Conservation (phyloP, 2,113 vertebrate species). For the Bubo scandiacus region DNA sequence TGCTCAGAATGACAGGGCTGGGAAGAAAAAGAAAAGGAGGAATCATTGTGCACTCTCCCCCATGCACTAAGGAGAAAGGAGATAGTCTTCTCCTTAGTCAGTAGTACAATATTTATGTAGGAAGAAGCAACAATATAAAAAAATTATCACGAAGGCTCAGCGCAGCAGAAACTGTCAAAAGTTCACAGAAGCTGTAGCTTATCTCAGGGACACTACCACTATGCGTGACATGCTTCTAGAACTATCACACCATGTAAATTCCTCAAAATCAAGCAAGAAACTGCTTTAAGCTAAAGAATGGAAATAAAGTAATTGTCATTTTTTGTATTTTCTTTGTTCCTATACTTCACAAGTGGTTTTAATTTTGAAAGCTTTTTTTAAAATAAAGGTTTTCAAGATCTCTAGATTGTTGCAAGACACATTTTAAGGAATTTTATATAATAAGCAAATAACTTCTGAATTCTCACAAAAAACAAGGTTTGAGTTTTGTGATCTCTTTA, state of each 20-base stretch:
- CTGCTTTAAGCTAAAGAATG: background rate
- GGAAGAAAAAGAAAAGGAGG: background rate
- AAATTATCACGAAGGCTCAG: background rate
- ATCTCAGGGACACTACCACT: background rate
- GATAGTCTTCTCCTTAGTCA: background rate
- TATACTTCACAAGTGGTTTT: background rate
- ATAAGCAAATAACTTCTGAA: constrained; percentile 15
- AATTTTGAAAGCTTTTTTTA: background rate
- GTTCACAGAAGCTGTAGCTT: background rate
- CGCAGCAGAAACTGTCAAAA: background rate
- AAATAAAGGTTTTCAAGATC: background rate
- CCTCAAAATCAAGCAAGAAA: background rate
- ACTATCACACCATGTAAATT: background rate
- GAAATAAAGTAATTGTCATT: background rate
- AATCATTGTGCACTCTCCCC: background rate
- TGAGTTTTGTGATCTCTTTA: background rate
- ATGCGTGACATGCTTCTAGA: background rate
- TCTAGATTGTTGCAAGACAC: background rate
- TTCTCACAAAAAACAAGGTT: background rate
- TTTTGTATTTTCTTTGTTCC: constrained; percentile 27
- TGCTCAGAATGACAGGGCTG: background rate
- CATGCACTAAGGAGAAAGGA: background rate
- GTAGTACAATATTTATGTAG: background rate
- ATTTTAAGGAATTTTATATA: background rate
- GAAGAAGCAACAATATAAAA: background rate